These are phyloP conservation scores for Meda fulgida DNA, from an alignment of 2,797 vertebrate species.

Conservation along the genomic window DNA sequence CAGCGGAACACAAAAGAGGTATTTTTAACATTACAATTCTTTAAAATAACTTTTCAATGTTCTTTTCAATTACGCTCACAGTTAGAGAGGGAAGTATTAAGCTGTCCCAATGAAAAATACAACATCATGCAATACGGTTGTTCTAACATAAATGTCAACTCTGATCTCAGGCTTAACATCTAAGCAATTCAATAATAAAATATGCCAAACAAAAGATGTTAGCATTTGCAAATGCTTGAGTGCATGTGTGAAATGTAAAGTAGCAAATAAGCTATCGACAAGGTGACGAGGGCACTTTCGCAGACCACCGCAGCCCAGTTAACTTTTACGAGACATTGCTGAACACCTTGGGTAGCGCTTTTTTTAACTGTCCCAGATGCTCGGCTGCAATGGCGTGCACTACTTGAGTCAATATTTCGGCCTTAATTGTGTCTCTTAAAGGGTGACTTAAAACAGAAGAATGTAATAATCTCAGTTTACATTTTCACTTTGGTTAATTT, in stretches of 20 bases:
- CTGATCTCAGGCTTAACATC: not conserved
- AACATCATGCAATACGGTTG: not conserved
- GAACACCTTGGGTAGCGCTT: slow-evolving; percentile 76
- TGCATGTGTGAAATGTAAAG: slow-evolving; percentile 33
- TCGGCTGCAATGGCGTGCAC: slow-evolving; percentile 69
- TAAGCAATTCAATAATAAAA: not conserved
- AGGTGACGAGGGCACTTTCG: slow-evolving; percentile 67
- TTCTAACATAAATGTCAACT: not conserved
- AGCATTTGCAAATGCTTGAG: not conserved
- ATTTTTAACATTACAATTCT: not conserved
- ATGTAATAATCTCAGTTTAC: slow-evolving; percentile 70
- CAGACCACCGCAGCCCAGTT: slow-evolving; percentile 73
- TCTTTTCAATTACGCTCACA: not conserved
- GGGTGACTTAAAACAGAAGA: slow-evolving; percentile 74
- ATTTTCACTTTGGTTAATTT: slow-evolving; percentile 46
- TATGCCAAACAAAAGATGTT: not conserved
- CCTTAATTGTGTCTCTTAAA: slow-evolving; percentile 80
- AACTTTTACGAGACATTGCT: slow-evolving; percentile 76
- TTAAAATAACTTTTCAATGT: not conserved
- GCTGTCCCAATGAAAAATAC: not conserved
- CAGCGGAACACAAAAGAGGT: not conserved
- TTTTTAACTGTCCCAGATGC: slow-evolving; percentile 81
- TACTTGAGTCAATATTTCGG: slow-evolving; percentile 70
- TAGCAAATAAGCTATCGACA: slow-evolving; percentile 58
- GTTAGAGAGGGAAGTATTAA: not conserved